phyloP scores from a whole-genome alignment of 2,797 vertebrate species.

The Coluber constrictor region DNA sequence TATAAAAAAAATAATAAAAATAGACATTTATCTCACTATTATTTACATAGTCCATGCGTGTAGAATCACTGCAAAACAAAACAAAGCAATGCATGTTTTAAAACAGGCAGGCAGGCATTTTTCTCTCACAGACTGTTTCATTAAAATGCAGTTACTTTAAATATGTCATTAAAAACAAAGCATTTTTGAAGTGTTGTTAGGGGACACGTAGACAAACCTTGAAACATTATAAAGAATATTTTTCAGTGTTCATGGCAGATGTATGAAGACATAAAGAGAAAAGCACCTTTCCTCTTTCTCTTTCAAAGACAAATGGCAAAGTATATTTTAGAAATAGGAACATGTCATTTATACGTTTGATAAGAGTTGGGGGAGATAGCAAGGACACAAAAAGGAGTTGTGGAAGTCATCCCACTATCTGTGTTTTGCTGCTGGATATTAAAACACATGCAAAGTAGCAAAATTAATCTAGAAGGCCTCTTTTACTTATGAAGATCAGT shows the following conservation, averaged over 20 bases:
- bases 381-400: background rate
- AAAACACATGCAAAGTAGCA: background rate
- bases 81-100: constrained; percentile 70
- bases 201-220: background rate
- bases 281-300: background rate
- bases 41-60: constrained; percentile 83
- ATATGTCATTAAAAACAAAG: background rate
- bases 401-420: background rate
- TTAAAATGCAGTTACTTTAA: constrained; percentile 18
- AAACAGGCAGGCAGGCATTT: constrained; percentile 11
- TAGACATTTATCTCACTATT: constrained; percentile 87
- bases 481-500: background rate
- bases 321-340: background rate
- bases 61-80: constrained; percentile 89
- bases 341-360: background rate
- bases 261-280: background rate
- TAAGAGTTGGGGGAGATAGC: background rate
- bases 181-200: background rate
- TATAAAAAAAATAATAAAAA: constrained; percentile 75
- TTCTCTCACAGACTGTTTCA: background rate
- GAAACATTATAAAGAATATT: background rate
- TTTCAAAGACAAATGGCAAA: background rate
- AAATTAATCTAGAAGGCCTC: background rate
- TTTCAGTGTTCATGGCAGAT: background rate
- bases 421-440: background rate